Base-by-base conservation (phyloP, 53 echinoderm and acorn worm genomes). In the Echinarachnius parma region DNA sequence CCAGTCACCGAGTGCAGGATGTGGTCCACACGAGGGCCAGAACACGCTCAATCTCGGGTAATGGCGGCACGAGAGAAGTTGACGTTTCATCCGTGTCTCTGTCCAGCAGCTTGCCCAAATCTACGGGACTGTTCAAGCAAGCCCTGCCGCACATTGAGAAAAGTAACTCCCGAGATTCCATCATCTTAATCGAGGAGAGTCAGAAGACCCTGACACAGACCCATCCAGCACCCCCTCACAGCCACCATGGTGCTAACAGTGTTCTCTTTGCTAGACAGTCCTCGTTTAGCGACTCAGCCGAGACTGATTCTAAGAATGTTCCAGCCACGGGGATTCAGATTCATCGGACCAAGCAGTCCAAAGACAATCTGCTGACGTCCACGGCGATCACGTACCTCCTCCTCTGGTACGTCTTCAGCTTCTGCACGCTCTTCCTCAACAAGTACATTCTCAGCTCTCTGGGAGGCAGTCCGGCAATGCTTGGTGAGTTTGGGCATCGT, bases 401-500 rank as follows among this genome's bases (percentile, higher is more conserved):
- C 0, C 76, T 91, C 45, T 96, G 96, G 96, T 91, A 96, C 59
- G 82, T 96, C 67, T 96, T 91, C 52, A 96, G 96, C 74, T 96
- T 96, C 66, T 96, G 96, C 58, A 96, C 96, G 9, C 72, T 96
- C 13, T 96, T 96, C 81, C 83, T 96, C 60, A 96, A 96, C 49
- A 96, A 96, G 37, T 91, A 96, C 50, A 96, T 96, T 50, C 66
- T 96, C 31, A 91, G 91, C 31, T 67, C 52, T 15, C 68, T 96
- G 9, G 88, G 88, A 53, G 96, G 91, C 53, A 81, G 85, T 21
- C 96, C 96, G 1, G 76, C 80, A 66, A 96, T 87, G 85, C 75
- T 96, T 2, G 96, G 96, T 96, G 42, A 85, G 91, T 83, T 39
- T n/a, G n/a, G n/a, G n/a, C n/a, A n/a, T n/a, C n/a, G n/a, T n/a